phyloP scores from a whole-genome alignment of 2,797 vertebrate genomes.

The Chaetodon trifasciatus region DNA sequence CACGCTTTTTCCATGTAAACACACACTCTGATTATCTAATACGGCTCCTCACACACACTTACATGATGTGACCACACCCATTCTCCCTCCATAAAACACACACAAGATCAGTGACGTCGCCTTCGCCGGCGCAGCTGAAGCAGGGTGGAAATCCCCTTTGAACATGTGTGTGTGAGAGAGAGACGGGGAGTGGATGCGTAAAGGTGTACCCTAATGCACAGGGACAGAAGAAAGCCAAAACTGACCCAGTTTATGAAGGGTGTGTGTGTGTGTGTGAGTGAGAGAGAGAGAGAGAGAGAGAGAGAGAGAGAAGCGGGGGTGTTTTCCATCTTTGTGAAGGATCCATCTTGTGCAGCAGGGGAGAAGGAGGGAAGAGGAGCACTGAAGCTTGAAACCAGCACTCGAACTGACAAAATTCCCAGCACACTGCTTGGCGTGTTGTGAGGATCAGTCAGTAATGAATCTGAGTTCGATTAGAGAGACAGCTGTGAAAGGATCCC shows the following conservation, averaged over 20 bases:
- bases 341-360: constrained; percentile 80
- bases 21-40: constrained; percentile 29
- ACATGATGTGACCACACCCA: constrained; percentile 52
- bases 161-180: constrained; percentile 40
- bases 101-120: constrained; percentile 21
- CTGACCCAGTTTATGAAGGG: constrained; percentile 73
- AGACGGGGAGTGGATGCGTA: constrained; percentile 25
- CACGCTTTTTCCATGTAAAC: constrained; percentile 39
- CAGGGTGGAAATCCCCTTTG: constrained; percentile 73
- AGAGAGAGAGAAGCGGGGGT: constrained; percentile 51
- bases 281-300: not conserved
- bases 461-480: constrained; percentile 1
- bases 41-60: constrained; percentile 25
- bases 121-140: constrained; percentile 15
- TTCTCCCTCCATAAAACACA: constrained; percentile 30
- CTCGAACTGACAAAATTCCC: constrained; percentile 44
- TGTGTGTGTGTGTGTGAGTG: constrained; percentile 16
- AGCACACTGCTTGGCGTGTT: constrained; percentile 5
- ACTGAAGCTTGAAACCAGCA: constrained; percentile 41
- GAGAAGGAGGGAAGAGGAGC: constrained; percentile 53
- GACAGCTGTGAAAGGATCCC: not conserved
- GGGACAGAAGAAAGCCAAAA: constrained; percentile 41
- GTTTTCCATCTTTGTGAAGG: constrained; percentile 74
- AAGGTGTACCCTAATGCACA: constrained; percentile 62
- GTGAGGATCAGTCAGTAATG: constrained; percentile 5